Percentiles rank a stretch among this genome's conserved stretches.
Conservation (phyloP, 2,797 vertebrate species). For the Euphonia xanthogaster region DNA sequence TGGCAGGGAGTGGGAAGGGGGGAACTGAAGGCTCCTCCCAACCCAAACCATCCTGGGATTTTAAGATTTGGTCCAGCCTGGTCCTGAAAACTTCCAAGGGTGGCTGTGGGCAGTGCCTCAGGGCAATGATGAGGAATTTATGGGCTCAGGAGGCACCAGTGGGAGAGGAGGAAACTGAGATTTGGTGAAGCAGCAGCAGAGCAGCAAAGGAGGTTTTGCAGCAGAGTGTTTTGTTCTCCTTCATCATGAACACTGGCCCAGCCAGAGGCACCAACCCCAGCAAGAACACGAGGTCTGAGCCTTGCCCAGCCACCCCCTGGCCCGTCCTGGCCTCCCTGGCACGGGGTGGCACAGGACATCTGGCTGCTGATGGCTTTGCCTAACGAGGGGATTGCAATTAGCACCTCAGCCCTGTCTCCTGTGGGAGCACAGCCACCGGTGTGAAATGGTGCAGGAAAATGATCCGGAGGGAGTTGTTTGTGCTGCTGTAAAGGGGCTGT, state of each 20-base stretch:
- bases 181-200: neutral
- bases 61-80: neutral
- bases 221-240: neutral
- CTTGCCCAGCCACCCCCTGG: neutral
- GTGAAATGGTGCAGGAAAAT: neutral
- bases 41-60: neutral
- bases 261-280: too few relatives aligned
- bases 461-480: neutral
- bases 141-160: neutral
- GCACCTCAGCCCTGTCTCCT: neutral
- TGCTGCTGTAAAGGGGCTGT: neutral
- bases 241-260: too few relatives aligned
- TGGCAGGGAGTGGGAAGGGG: too few relatives aligned
- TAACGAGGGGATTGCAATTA: slow-evolving; percentile 65
- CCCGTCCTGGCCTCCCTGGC: neutral
- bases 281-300: neutral
- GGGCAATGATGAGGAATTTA: neutral
- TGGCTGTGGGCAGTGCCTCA: neutral
- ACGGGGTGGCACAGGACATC: slow-evolving; percentile 31
- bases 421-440: too few relatives aligned
- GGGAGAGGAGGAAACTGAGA: neutral
- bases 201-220: neutral
- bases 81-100: neutral
- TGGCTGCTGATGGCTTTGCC: slow-evolving; percentile 53
- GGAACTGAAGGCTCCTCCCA: neutral